These are phyloP conservation scores for Polypedilum pembai DNA, from an alignment of 1,140 invertebrate genomes.

Conservation along the genomic window DNA sequence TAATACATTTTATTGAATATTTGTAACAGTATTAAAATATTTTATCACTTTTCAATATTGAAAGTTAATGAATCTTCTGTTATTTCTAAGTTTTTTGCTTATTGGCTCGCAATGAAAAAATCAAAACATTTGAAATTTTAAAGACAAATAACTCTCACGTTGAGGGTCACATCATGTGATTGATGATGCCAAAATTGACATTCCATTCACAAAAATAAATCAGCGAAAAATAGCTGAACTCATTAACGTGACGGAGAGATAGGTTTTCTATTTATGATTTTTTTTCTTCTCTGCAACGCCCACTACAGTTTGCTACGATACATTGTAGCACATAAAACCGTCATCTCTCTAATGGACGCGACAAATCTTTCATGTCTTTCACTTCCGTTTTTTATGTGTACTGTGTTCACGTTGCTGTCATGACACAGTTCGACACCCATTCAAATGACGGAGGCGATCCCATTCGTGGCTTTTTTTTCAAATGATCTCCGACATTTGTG, in stretches of 20 bases:
- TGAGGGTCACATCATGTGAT: constrained; percentile 3
- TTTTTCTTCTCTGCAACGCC: neutral
- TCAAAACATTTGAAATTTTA: neutral
- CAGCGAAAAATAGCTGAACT: neutral
- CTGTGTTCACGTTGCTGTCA: neutral
- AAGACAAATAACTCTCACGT: neutral
- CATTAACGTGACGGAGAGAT: neutral
- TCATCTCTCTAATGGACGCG: neutral
- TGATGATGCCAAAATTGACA: neutral
- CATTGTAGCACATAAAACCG: neutral
- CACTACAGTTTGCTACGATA: neutral
- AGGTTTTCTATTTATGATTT: neutral
- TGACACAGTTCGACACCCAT: constrained; percentile 4
- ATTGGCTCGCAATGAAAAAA: neutral
- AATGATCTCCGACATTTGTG: constrained; percentile 8
- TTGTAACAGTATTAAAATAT: no score
- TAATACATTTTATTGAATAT: no score
- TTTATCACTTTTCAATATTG: no score
- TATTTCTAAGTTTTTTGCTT: no score
- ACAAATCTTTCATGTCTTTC: constrained; percentile 5
- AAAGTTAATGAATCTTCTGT: no score
- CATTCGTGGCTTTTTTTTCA: neutral
- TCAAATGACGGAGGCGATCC: neutral
- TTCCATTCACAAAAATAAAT: constrained; percentile 14
- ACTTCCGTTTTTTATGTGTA: constrained; percentile 6